These are phyloP conservation scores for Lordiphosa andalusiaca DNA, from an alignment of 2,888 invertebrate genomes.

Conservation along the genomic window DNA sequence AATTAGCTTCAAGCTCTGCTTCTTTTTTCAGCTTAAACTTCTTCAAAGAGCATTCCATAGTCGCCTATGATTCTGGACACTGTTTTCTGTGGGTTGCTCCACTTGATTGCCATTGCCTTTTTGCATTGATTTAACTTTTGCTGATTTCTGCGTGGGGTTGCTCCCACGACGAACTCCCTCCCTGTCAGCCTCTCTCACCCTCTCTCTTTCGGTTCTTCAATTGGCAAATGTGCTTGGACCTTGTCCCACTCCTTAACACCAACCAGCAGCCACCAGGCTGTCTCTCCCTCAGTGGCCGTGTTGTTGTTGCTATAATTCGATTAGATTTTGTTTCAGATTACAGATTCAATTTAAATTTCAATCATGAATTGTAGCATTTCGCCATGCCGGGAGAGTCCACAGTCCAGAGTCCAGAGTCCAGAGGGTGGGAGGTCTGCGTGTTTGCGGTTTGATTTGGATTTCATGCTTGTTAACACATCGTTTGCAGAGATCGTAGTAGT, in stretches of 20 bases:
- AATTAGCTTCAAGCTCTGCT: no score
- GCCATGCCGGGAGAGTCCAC: slow-evolving; percentile 24
- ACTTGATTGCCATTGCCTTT: slow-evolving; percentile 43
- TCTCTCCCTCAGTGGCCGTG: slow-evolving; percentile 7
- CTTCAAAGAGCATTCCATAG: not conserved
- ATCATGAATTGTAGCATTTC: slow-evolving; percentile 61
- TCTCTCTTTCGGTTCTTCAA: slow-evolving; percentile 1
- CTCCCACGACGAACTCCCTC: not conserved
- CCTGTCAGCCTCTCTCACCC: no score
- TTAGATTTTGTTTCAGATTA: slow-evolving; percentile 71
- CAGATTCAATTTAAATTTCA: slow-evolving; percentile 71
- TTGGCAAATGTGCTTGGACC: slow-evolving; percentile 12
- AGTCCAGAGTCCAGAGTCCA: not conserved
- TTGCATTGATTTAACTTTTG: slow-evolving; percentile 56
- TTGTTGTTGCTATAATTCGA: slow-evolving; percentile 58
- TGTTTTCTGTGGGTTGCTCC: slow-evolving; percentile 4
- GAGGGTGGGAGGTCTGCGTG: slow-evolving; percentile 35
- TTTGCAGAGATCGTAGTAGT: slow-evolving; percentile 27
- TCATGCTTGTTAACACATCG: slow-evolving; percentile 59
- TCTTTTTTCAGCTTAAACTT: no score
- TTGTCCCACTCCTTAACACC: slow-evolving; percentile 1
- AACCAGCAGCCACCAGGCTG: not conserved
- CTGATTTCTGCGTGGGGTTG: slow-evolving; percentile 42
- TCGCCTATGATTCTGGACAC: not conserved
- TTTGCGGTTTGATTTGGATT: slow-evolving; percentile 58